phyloP scores from a whole-genome alignment of 2,888 invertebrate species.

The Aphidoletes aphidimyza region DNA sequence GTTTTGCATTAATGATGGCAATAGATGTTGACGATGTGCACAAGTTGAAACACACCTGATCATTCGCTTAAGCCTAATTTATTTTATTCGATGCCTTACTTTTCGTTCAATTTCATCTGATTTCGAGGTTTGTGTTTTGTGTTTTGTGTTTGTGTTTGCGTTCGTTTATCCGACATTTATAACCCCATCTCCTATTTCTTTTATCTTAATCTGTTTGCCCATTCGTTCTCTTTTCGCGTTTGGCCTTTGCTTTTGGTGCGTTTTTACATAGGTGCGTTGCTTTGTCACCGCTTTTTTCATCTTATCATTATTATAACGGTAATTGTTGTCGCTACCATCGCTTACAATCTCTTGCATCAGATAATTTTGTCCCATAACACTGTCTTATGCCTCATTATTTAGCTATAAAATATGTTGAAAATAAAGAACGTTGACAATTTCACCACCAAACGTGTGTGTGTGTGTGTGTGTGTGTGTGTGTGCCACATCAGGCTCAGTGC shows the following conservation, averaged over 20 bases:
- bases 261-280: not conserved
- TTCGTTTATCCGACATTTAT: not conserved
- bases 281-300: not conserved
- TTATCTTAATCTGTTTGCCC: not conserved
- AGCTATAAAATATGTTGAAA: slow-evolving; percentile 42
- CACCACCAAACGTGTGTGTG: too few species aligned
- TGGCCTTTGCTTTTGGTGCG: not conserved
- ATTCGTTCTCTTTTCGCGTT: not conserved
- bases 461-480: too few species aligned
- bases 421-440: too few species aligned
- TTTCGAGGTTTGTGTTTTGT: not conserved
- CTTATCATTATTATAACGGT: not conserved
- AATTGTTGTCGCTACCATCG: not conserved
- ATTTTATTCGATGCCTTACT: not conserved
- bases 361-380: not conserved
- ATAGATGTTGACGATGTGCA: slow-evolving; percentile 10
- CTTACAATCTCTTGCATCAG: not conserved
- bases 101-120: not conserved
- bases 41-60: slow-evolving; percentile 27
- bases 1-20: slow-evolving; percentile 32
- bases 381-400: slow-evolving; percentile 20
- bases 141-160: not conserved
- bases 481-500: too few species aligned
- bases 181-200: not conserved
- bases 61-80: slow-evolving; percentile 32